Base-by-base conservation (phyloP, 2,888 invertebrate species). In the Aethes cnicana region DNA sequence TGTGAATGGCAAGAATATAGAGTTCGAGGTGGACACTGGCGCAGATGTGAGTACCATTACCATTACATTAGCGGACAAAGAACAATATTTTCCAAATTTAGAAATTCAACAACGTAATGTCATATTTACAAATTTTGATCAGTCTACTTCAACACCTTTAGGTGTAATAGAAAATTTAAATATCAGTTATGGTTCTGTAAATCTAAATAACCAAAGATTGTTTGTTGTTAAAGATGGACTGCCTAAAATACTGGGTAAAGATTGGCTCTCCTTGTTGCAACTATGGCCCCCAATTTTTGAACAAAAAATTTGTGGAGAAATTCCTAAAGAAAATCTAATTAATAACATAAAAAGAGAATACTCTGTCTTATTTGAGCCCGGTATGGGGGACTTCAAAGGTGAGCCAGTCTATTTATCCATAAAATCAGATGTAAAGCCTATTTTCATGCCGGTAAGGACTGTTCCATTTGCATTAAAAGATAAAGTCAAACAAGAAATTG, bases 391-490 rank as follows among this genome's bases (percentile, higher is more conserved):
- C 17, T 52, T 36, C 18, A 52, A 44, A 17, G 50, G 50, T 5
- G 43, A 28, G 20, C 18, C 20, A 28, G 44, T 52, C 9, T 16
- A 43, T 30, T 43, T 43, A 26, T 30, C 30, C 11, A 30, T 43
- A 6, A 12, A 43, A 30, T 8, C 42, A 20, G 20, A 28, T n/a
- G 47, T 11, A 2, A 21, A 30, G 2, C 37, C 47, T 4, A 21
- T 37, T n/a, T 47, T 47, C 16, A 37, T 47, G 47, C 47, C 47
- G 1, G 47, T 39, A 1, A 21, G 46, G 25, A 33, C 41, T 4
- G 37, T n/a, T 2, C 9, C 36, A 9, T 20, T 9, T 18, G 18
- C 36, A 5, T 11, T 36, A n/a, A 8, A 11, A 20, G 2, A 8
- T n/a, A 36, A 36, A 21, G n/a, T 36, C n/a, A 11, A 37, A 17